Evolutionary conservation across 2,113 vertebrate species (phyloP).

Genomic region (Macroglossus sobrinus): DNA sequence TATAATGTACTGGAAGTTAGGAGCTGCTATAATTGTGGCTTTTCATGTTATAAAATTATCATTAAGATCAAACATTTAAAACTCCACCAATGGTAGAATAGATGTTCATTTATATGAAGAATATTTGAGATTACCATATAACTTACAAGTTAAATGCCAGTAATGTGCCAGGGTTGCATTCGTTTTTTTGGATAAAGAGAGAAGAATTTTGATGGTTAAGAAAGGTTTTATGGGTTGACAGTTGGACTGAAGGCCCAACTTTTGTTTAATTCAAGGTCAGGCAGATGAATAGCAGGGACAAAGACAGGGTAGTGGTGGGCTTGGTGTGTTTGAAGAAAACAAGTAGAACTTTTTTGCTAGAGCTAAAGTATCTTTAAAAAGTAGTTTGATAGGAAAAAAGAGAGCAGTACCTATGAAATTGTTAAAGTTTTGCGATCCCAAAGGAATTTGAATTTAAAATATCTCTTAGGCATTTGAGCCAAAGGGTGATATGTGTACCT

Average conservation of each 20-base stretch:
- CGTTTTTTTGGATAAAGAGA: not conserved
- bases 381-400: not conserved
- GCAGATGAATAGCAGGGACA: not conserved
- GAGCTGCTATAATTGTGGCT: not conserved
- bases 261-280: not conserved
- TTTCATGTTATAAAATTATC: not conserved
- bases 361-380: not conserved
- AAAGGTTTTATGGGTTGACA: not conserved
- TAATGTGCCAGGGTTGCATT: not conserved
- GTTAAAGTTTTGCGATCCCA: not conserved
- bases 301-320: not conserved
- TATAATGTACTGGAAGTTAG: not conserved
- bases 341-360: not conserved
- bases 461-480: not conserved
- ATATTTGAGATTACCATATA: not conserved
- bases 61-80: constrained; percentile 5
- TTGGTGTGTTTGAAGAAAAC: not conserved
- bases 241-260: not conserved
- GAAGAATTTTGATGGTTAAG: not conserved
- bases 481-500: not conserved
- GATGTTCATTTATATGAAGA: not conserved
- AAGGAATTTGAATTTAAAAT: not conserved
- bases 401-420: not conserved
- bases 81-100: not conserved
- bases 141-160: not conserved